Evolutionary conservation across 2,113 vertebrate genomes (phyloP), one percentile per base, ranked within the genome.

Genomic region (Chunga burmeisteri): DNA sequence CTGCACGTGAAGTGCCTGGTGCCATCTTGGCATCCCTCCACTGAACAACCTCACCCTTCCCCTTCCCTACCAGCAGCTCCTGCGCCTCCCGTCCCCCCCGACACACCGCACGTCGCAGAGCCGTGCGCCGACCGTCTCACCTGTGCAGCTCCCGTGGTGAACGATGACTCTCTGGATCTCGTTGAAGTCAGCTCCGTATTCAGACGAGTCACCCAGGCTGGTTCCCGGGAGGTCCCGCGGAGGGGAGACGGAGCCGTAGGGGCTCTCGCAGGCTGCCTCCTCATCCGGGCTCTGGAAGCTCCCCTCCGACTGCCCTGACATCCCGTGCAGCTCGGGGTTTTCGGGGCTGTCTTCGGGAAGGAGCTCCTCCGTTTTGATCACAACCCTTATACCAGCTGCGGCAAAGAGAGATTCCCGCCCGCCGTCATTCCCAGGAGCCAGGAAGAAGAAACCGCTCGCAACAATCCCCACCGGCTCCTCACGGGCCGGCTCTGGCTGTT

Each of bases 101-200:
- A 4, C 8, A 7, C 1, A 15, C 22, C 55, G 3, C 0, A 38
- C 38, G 38, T 38, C 8, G 0, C 7, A 2, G 32, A 26, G 32
- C 71, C 3, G 0, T 1, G 12, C 8, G 27, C 74, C 0, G 0
- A 21, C 52, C 0, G 0, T 3, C 96, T 91, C 88, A 97, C 97
- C 97, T 30, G 97, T 16, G 84, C 97, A 98, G 92, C 63, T 78
- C 47, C 95, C 91, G 4, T 98, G 97, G 61, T 97, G 97, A 2
- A 98, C 97, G 16, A 97, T 97, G 82, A 98, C 97, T 25, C 97
- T 96, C 96, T 97, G 96, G 94, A 98, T 97, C 82, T 98, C 97
- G 1, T 25, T 96, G 62, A 72, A 98, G 36, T 96, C 93, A 13
- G 94, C 56, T 2, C 44, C 92, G 1, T 97, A 97, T 21, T 97